Conservation (phyloP, 2,113 vertebrate species). For the Lethenteron reissneri region DNA sequence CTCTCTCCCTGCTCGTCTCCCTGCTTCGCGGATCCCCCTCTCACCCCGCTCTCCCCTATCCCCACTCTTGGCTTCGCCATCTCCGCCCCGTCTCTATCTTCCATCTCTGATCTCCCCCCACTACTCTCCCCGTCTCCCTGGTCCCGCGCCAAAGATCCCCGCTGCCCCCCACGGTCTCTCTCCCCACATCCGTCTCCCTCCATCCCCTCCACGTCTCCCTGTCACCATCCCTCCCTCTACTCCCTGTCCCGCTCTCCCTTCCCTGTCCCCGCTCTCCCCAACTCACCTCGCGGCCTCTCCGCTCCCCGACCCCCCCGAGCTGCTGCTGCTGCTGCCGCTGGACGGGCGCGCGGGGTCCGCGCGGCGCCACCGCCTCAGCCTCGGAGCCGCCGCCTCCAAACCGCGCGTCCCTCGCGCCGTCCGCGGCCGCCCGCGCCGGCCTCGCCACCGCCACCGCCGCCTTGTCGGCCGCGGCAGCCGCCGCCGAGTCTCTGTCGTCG, state of each 20-base stretch:
- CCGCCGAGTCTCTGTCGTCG: constrained; percentile 39
- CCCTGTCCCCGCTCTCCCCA: neutral
- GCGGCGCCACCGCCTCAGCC: constrained; percentile 6
- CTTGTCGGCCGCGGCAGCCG: constrained; percentile 29
- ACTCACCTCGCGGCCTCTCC: neutral
- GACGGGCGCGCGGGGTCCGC: constrained; percentile 16
- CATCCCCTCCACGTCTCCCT: neutral
- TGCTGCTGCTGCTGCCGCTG: constrained; percentile 18
- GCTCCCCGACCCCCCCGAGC: constrained; percentile 17
- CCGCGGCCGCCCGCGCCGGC: constrained; percentile 17
- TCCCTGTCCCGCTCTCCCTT: neutral
- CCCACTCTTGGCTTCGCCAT: neutral
- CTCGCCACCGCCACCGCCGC: constrained; percentile 21
- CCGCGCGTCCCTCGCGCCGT: constrained; percentile 25
- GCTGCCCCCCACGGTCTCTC: neutral
- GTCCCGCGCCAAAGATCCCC: neutral
- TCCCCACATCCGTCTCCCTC: neutral
- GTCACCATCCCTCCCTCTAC: neutral
- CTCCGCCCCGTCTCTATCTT: neutral
- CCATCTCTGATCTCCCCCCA: neutral
- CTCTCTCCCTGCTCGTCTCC: neutral
- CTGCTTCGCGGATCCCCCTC: neutral
- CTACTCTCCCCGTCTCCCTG: neutral
- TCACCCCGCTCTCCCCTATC: neutral
- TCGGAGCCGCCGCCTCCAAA: constrained; percentile 23